Conservation (phyloP, 2,797 vertebrate species). For the Masticophis lateralis region DNA sequence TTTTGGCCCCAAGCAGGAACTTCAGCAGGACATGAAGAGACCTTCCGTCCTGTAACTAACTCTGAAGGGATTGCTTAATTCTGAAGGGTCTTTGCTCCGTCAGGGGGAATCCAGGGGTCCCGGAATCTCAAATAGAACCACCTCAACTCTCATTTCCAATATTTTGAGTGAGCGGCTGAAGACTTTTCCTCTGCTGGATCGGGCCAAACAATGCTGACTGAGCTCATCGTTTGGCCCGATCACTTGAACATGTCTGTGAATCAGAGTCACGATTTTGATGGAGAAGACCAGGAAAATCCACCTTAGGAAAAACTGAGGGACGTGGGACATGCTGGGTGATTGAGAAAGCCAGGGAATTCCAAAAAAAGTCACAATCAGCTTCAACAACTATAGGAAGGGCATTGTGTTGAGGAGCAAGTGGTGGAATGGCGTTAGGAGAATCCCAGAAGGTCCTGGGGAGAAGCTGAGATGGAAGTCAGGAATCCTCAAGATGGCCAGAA, state of each 20-base stretch:
- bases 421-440: too few species aligned
- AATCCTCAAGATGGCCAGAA: too few species aligned
- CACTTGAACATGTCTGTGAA: not conserved
- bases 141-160: not conserved
- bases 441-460: too few species aligned
- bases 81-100: not conserved
- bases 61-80: not conserved
- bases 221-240: not conserved
- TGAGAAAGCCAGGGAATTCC: too few species aligned
- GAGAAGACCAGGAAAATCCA: not conserved
- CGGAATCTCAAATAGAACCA: not conserved
- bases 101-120: not conserved
- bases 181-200: not conserved
- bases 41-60: not conserved
- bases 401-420: too few species aligned
- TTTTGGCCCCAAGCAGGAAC: not conserved
- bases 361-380: too few species aligned
- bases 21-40: not conserved
- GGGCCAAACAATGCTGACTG: not conserved
- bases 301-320: too few species aligned
- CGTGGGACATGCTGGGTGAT: too few species aligned
- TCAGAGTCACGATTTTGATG: not conserved
- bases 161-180: not conserved
- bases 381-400: too few species aligned
- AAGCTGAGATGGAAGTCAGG: too few species aligned